Evolutionary conservation across 2,797 vertebrate species (phyloP), one percentile per base, ranked within the genome.

Genomic region (Spinus olivaceus): DNA sequence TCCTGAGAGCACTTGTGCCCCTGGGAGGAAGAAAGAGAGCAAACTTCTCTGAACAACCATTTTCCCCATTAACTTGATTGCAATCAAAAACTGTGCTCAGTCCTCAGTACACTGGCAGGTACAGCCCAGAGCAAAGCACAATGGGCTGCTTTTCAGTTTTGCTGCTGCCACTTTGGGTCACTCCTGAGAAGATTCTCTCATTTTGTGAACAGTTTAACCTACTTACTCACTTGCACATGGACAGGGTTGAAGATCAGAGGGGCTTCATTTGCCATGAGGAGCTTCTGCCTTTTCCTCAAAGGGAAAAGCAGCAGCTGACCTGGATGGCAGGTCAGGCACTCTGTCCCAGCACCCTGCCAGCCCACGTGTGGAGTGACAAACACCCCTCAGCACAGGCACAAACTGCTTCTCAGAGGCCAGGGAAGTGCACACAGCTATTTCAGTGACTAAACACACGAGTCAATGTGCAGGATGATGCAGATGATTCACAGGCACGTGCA

Each of bases 151-250:
- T 79, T 41, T 41, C 89, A 73, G 76, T 91, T 97, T 94, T 94
- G 54, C 78, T 86, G 9, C 92, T 94, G 90, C 86, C 95, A 94
- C 93, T 94, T 88, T 60, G 71, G 66, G 90, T 94, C 94, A 92
- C 63, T 94, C 76, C 92, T 94, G 25, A 50, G 74, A 92, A 13
- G 94, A 94, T 56, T 92, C 95, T 74, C 71, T 78, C 70, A 1
- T 90, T 96, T 86, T 81, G 84, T 39, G 66, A 96, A 67, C 81
- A 96, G 73, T 92, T 97, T 96, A 96, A 97, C 81, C 67, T 94
- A 86, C 95, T 97, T 97, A 85, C 79, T 97, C 93, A 94, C 66
- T 72, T 95, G 83, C 92, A 96, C 96, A 94, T 93, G 88, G 94
- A 96, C 73, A 96, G 69, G 64, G 81, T 8, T 77, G 54, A 82